Conservation (phyloP, 1,140 invertebrate species). For the Metopolophium dirhodum region DNA sequence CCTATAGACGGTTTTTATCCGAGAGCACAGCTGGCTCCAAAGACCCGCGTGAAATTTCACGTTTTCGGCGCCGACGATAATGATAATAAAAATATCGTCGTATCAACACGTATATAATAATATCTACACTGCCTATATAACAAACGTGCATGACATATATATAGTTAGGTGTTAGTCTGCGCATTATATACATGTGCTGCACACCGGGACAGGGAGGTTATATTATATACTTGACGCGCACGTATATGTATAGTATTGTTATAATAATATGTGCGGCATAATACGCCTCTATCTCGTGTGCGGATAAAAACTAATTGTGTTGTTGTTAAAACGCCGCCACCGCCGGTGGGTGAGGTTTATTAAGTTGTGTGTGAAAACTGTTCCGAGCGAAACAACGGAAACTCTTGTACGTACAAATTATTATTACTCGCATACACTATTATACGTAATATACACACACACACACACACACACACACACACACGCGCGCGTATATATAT, state of each 20-base stretch:
- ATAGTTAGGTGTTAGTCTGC: neutral
- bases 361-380: conserved; percentile 11
- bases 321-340: neutral
- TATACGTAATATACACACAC: neutral
- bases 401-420: conserved; percentile 24
- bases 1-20: neutral
- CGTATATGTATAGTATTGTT: neutral
- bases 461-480: neutral
- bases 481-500: neutral
- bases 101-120: neutral
- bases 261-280: neutral
- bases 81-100: neutral
- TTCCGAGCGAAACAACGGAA: neutral
- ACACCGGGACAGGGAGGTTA: neutral
- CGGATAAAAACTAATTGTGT: conserved; percentile 35
- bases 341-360: neutral
- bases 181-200: neutral
- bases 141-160: neutral
- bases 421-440: neutral
- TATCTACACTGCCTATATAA: neutral
- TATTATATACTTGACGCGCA: no score
- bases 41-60: neutral
- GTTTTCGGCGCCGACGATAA: neutral
- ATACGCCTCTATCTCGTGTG: neutral
- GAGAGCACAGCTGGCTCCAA: neutral